Evolutionary conservation across 2,797 vertebrate genomes (phyloP), one percentile per base, ranked within the genome.

Genomic region (Parauchenoglanis ngamensis): DNA sequence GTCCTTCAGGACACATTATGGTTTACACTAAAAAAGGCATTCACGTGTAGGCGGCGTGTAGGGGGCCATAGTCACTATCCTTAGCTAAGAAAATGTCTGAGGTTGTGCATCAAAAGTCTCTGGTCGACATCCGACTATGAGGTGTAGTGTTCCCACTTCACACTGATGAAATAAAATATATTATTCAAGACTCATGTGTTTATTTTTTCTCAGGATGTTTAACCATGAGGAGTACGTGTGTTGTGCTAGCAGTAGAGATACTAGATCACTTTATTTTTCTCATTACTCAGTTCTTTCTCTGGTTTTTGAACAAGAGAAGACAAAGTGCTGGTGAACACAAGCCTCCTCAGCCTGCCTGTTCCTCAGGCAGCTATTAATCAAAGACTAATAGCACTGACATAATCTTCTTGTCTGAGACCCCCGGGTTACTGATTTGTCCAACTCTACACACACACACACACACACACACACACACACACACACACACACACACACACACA

Each of bases 381-480:
- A 73, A 46, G 15, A 17, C 68, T 7, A 21, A 3, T 4, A 12
- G 70, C 40, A 7, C 23, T 3, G 13, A 54, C 46, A 17, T 70
- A 31, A 63, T 63, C 67, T 21, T 21, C 67, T 68, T 73, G 44
- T 25, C 44, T 2, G n/a, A 76, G 11, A 76, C 73, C 17, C 13
- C 12, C 4, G 1, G 11, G 44, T 76, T 17, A 52, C 73, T 76
- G 46, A 49, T 76, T 52, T 76, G 73, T 52, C 46, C 46, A 59
- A 40, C 25, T 25, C 23, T 3, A 13, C 25, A 63, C 7, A 72
- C 35, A 23, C 19, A 72, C 31, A 40, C 35, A 35, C 67, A 70
- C 70, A 49, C 72, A 73, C 21, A 13, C 72, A 75, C 72, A 75
- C 72, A 75, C 44, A 73, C 72, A 73, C 40, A 73, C 44, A 73